Conservation (phyloP, 2,888 invertebrate species). For the Ypsolopha sequella region DNA sequence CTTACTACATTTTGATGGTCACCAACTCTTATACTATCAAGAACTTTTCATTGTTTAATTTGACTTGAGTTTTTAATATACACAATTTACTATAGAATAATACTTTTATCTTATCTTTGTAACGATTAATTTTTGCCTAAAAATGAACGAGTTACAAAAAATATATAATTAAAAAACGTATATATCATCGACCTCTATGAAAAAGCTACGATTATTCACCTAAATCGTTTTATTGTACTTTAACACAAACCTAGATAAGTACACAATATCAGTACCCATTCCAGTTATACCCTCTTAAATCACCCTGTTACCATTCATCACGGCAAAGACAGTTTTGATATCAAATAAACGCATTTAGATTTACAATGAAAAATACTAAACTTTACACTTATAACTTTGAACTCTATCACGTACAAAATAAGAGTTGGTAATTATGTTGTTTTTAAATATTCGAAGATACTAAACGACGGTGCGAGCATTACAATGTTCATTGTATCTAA, state of each 20-base stretch:
- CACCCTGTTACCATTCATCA: conserved; percentile 55
- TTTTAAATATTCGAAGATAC: conserved; percentile 24
- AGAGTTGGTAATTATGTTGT: conserved; percentile 15
- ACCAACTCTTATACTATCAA: too few species aligned
- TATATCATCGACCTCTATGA: too few species aligned
- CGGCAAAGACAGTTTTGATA: conserved; percentile 40
- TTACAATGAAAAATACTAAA: conserved; percentile 10
- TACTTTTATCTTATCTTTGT: too few species aligned
- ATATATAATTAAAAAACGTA: too few species aligned
- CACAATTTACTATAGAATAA: too few species aligned
- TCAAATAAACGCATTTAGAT: conserved; percentile 24
- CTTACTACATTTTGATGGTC: too few species aligned
- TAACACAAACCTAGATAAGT: conserved; percentile 26
- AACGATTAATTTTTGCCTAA: too few species aligned
- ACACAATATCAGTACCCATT: conserved; percentile 38
- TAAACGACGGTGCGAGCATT: conserved; percentile 54
- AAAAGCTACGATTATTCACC: conserved; percentile 10
- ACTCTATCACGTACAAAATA: conserved; percentile 17
- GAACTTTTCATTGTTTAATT: too few species aligned
- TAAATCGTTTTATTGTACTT: conserved; percentile 50
- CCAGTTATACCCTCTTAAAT: conserved; percentile 53
- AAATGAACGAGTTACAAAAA: too few species aligned
- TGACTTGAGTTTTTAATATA: too few species aligned
- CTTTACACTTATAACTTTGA: not conserved
- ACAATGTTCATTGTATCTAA: conserved; percentile 50